Base-by-base conservation (phyloP, 2,888 invertebrate genomes). In the Ormia ochracea region DNA sequence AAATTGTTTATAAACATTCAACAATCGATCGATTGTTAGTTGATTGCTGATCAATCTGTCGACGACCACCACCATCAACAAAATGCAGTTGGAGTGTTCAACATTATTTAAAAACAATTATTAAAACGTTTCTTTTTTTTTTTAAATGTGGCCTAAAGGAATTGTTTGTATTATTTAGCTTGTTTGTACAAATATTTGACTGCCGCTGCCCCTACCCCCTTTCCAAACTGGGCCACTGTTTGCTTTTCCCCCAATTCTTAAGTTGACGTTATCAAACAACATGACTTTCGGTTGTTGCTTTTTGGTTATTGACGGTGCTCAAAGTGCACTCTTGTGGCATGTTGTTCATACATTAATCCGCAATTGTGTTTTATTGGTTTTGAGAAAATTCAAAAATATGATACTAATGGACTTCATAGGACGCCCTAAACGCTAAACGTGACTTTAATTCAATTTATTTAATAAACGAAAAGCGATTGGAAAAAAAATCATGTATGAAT, bases 401-500 rank as follows among this genome's bases (percentile, higher is more conserved):
- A 19, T 52, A 50, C 68, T 73, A 41, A 63, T 69, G 65, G 63
- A 54, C 41, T 61, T 65, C 65, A 61, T 33, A 41, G 75, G 76
- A 81, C 77, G 81, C 78, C 79, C 75, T 81, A 77, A 78, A 74
- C 79, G 79, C 68, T 81, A 82, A 82, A 82, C 81, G 82, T 82
- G 82, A 82, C 82, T 81, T 80, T 72, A 80, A 70, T 76, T 76
- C 61, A 61, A 76, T 76, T 75, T 61, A 43, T 36, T 54, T 10
- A 19, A 7, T 19, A 56, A 56, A 36, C 17, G 19, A 38, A 23
- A 50, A 43, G 54, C 17, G n/a, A n/a, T 21, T 36, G 6, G 19
- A 9, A 50, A 63, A 63, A 19, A 38, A 21, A 12, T 28, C 10
- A 4, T 38, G 28, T 65, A 38, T 65, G 17, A 65, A 65, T 56